phyloP scores from a whole-genome alignment of 2,888 invertebrate species.

The Gnatocerus cornutus region DNA sequence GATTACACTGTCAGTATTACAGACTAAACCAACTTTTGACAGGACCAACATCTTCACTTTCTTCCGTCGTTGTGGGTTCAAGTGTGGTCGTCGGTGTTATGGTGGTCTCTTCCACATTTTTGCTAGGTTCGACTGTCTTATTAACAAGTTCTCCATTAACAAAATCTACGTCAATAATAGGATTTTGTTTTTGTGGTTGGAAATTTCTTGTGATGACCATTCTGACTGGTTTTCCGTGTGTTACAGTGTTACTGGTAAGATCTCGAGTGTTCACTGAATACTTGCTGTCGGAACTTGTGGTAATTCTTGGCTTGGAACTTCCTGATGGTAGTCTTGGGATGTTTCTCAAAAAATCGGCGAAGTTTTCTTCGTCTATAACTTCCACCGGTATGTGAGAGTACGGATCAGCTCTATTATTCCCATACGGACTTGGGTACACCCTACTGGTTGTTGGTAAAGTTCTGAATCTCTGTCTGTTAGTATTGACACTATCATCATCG shows the following conservation, averaged over 20 bases:
- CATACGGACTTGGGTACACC: conserved; percentile 1
- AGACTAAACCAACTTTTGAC: conserved; percentile 18
- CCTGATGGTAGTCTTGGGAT: conserved; percentile 33
- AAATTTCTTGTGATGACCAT: conserved; percentile 24
- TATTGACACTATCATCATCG: conserved; percentile 17
- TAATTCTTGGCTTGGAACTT: conserved; percentile 3
- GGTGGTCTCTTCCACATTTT: not conserved
- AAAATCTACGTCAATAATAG: conserved; percentile 55
- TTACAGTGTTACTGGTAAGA: conserved; percentile 15
- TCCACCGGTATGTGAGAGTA: conserved; percentile 57
- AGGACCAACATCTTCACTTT: conserved; percentile 22
- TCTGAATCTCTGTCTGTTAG: not conserved
- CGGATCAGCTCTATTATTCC: conserved; percentile 43
- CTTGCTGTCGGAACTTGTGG: conserved; percentile 4
- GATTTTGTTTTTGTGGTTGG: conserved; percentile 25
- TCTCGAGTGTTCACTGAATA: conserved; percentile 29
- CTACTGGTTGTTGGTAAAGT: not conserved
- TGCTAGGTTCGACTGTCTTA: not conserved
- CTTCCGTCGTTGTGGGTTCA: conserved; percentile 23
- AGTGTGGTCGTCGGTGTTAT: not conserved
- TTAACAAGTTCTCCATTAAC: conserved; percentile 53
- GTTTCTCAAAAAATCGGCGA: not conserved
- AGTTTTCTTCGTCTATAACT: conserved; percentile 58
- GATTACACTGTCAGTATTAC: not conserved
- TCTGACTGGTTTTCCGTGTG: conserved; percentile 18